A percentile compares a stretch with the other conserved stretches of the same genome.
Conservation (phyloP, 2,797 vertebrate species). For the Peromyscus attwateri region DNA sequence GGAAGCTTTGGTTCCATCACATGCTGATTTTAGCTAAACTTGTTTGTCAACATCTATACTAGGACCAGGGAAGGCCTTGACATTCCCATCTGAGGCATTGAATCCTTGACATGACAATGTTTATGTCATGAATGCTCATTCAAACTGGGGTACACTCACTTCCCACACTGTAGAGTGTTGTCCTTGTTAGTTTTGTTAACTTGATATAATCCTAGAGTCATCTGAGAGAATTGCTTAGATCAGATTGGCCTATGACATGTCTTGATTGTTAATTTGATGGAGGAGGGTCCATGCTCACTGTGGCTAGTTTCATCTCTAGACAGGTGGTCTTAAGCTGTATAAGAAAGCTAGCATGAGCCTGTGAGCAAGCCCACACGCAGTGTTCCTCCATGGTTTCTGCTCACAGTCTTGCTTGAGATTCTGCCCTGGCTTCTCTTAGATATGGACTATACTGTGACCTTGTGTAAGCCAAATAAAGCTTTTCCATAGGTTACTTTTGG, state of each 20-base stretch:
- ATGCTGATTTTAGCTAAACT: neutral
- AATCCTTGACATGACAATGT: neutral
- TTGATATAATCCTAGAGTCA: neutral
- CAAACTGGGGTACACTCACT: neutral
- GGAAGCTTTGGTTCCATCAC: neutral
- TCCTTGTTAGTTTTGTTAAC: neutral
- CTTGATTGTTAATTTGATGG: neutral
- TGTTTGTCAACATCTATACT: neutral
- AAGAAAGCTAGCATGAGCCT: neutral
- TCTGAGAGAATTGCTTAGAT: neutral
- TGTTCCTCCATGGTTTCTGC: neutral
- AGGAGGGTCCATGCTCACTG: neutral
- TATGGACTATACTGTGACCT: neutral
- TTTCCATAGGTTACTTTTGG: neutral
- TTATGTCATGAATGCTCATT: neutral
- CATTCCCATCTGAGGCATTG: neutral
- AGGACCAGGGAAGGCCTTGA: neutral
- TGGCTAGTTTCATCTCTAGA: neutral
- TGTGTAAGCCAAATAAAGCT: neutral
- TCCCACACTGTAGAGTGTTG: neutral
- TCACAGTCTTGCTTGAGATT: neutral
- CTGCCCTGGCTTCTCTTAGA: neutral
- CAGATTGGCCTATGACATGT: neutral
- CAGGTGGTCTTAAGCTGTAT: neutral
- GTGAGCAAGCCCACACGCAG: neutral